Conservation (phyloP, 2,888 invertebrate genomes). For the Dichetophora obliterata region DNA sequence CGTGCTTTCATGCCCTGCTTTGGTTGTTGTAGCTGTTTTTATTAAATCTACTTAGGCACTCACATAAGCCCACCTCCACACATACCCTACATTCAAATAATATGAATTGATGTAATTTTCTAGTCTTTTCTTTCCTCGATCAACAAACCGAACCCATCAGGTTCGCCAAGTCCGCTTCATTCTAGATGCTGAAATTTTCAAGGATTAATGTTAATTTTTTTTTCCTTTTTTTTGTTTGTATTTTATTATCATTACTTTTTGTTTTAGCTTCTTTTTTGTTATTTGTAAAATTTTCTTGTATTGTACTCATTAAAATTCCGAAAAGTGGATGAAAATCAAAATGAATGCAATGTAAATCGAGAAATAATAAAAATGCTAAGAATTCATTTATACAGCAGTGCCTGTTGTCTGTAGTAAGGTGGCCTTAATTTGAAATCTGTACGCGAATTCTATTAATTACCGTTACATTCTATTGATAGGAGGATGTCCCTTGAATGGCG, state of each 20-base stretch:
- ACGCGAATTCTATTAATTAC: slow-evolving; percentile 69
- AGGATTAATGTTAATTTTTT: slow-evolving; percentile 60
- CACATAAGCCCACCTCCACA: slow-evolving; percentile 31
- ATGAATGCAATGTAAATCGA: slow-evolving; percentile 57
- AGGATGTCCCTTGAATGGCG: neutral
- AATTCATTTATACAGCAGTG: neutral
- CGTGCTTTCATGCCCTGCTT: slow-evolving; percentile 46
- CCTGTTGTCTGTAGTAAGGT: slow-evolving; percentile 11
- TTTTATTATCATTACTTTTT: slow-evolving; percentile 56
- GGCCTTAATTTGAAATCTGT: slow-evolving; percentile 65
- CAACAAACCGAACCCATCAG: neutral
- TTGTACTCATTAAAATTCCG: slow-evolving; percentile 55
- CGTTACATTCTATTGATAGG: slow-evolving; percentile 63
- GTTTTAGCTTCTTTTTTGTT: slow-evolving; percentile 41
- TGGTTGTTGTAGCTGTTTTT: slow-evolving; percentile 33
- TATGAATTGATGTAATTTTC: slow-evolving; percentile 18
- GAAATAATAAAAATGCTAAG: slow-evolving; percentile 55
- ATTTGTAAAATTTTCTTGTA: neutral
- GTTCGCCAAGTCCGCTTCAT: neutral
- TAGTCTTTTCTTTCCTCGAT: slow-evolving; percentile 33
- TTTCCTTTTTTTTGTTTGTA: no score
- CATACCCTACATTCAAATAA: neutral
- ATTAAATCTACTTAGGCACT: slow-evolving; percentile 44
- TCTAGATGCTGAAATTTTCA: slow-evolving; percentile 42
- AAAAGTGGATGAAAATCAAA: slow-evolving; percentile 48